Evolutionary conservation across 2,888 invertebrate genomes (phyloP), one percentile per base, ranked within the genome.

Genomic region (Phytoseiulus persimilis): DNA sequence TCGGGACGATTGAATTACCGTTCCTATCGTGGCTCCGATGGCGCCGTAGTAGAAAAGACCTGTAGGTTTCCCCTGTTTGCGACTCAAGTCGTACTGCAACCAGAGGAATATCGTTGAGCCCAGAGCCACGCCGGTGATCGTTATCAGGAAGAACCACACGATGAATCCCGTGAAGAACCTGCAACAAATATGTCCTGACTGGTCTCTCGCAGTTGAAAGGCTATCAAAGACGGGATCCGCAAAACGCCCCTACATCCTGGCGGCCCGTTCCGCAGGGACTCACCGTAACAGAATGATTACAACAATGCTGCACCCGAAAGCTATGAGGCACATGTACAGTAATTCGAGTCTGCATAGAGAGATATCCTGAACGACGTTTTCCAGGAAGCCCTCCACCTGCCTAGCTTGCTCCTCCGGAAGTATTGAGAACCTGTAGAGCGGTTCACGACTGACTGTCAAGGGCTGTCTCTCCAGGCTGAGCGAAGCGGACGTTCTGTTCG

Each of bases 281-380:
- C 18, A 87, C 87, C 87, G 18, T 23, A 87, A n/a, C 9, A 87
- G 87, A 11, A 87, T 5, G 0, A 87, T 45, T 0, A 87, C 33
- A 1, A 87, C 9, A n/a, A 33, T 45, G 18, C 87, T 87, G 87
- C 87, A 87, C 5, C 95, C 94, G 89, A 95, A 92, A 83, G 95
- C 94, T 90, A 95, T 94, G 0, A 94, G 92, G 91, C 94, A 94
- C 90, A 95, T 93, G 91, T 94, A 94, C 83, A 95, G 91, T 90
- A 95, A 93, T 92, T 95, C 94, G 90, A 91, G 92, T 94, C 95
- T 95, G 32, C 94, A 94, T 6, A 93, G 92, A 90, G 94, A 93
- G 83, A 95, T 92, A 92, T 95, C 95, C 91, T 94, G 94, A 1
- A 94, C 93, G 3, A 94, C 94, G 92, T 95, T 94, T 94, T 95